Percentiles rank a stretch among this genome's conserved stretches.
Evolutionary conservation across 2,888 invertebrate genomes (phyloP).

Genomic region (Drosophila nigritarsus): DNA sequence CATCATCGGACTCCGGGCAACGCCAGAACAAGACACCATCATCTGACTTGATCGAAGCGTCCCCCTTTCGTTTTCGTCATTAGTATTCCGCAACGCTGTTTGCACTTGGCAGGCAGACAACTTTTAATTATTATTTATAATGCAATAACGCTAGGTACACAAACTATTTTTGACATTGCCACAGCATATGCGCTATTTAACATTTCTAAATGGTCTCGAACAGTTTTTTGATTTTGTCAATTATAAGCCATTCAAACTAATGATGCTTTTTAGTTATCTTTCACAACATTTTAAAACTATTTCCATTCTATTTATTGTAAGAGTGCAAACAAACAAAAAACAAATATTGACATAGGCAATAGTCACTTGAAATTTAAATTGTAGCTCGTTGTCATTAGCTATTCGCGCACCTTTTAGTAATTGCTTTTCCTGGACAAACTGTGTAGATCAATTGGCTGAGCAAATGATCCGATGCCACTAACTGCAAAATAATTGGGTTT

Average conservation of each 20-base stretch:
- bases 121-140: constrained; percentile 75
- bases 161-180: constrained; percentile 16
- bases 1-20: constrained; percentile 74
- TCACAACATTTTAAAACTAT: background rate
- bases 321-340: background rate
- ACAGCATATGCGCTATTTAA: constrained; percentile 31
- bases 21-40: constrained; percentile 52
- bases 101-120: constrained; percentile 44
- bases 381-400: no score
- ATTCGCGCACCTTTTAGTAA: no score
- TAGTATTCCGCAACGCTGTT: constrained; percentile 22
- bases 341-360: background rate
- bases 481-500: background rate
- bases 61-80: constrained; percentile 1
- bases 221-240: background rate
- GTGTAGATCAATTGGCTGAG: background rate
- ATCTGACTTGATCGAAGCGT: background rate
- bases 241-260: background rate
- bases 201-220: background rate
- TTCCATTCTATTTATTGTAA: background rate
- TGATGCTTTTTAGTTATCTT: background rate
- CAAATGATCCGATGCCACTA: background rate
- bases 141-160: constrained; percentile 45
- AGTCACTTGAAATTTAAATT: no score
- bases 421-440: background rate